phyloP scores from a whole-genome alignment of 2,113 vertebrate species.

The Nothoprocta pentlandii region DNA sequence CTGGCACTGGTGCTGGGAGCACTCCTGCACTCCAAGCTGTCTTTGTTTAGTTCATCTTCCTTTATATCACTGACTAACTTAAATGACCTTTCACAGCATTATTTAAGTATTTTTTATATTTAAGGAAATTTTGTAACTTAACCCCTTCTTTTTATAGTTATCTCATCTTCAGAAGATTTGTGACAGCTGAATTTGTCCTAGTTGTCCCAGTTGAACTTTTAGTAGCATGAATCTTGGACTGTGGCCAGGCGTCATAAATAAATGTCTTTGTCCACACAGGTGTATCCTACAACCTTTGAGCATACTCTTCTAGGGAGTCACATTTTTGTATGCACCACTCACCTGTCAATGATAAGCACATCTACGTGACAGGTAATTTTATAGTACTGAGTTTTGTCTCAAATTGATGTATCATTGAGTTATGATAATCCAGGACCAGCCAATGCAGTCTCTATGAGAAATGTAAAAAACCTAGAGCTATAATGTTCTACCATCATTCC shows the following conservation, averaged over 20 bases:
- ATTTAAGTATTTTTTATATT: not conserved
- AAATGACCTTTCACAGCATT: not conserved
- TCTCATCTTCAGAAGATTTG: not conserved
- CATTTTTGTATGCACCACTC: not conserved
- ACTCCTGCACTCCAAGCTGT: not conserved
- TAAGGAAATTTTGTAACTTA: not conserved
- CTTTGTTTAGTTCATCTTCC: conserved; percentile 25
- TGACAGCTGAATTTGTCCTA: not conserved
- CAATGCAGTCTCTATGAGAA: not conserved
- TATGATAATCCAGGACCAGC: not conserved
- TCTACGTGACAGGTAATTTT: not conserved
- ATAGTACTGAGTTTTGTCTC: not conserved
- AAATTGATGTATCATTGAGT: not conserved
- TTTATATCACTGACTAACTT: not conserved
- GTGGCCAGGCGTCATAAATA: not conserved
- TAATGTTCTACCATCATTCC: not conserved
- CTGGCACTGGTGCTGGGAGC: not conserved
- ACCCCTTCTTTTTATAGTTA: not conserved
- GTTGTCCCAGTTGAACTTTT: not conserved
- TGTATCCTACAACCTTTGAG: not conserved
- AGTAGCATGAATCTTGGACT: not conserved
- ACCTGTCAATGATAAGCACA: not conserved
- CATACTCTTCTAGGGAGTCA: not conserved
- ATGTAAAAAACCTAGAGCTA: not conserved
- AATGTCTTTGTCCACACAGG: not conserved